A percentile compares a stretch with the other conserved stretches of the same genome.
phyloP scores from a whole-genome alignment of 2,888 invertebrate species.

The Caenorhabditis sinica region DNA sequence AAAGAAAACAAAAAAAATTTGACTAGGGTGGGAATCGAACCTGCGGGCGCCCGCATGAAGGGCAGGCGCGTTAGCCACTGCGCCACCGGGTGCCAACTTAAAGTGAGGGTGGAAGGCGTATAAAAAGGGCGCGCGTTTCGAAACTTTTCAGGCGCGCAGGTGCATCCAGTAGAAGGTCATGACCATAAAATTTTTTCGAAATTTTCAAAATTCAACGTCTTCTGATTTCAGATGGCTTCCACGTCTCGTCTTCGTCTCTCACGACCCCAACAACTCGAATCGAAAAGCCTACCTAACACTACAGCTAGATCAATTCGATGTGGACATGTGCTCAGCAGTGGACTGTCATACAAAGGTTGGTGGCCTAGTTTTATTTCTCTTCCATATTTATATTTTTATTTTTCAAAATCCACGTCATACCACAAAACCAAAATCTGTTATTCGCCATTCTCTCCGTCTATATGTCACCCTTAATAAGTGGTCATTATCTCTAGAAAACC shows the following conservation, averaged over 20 bases:
- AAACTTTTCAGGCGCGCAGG: background rate
- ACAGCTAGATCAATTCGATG: constrained; percentile 67
- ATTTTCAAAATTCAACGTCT: background rate
- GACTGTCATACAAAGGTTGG: constrained; percentile 70
- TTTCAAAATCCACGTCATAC: constrained; percentile 1
- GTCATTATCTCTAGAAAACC: background rate
- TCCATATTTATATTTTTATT: background rate
- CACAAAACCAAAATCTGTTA: too few species aligned
- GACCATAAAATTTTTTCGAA: constrained; percentile 9
- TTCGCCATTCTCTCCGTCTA: background rate
- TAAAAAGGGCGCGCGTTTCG: background rate
- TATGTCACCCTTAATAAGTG: background rate
- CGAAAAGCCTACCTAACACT: constrained; percentile 68
- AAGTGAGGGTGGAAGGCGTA: background rate
- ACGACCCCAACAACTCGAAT: constrained; percentile 53
- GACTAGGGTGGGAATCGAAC: background rate
- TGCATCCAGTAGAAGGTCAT: too few species aligned
- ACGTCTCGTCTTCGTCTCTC: constrained; percentile 68
- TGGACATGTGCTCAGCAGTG: constrained; percentile 67
- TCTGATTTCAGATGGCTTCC: constrained; percentile 66
- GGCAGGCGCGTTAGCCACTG: background rate
- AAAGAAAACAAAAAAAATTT: background rate
- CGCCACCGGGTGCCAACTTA: background rate
- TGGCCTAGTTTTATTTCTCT: background rate
- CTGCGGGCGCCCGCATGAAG: background rate